These are phyloP conservation scores for Paguma larvata DNA, from an alignment of 2,797 vertebrate species.

Conservation along the genomic window DNA sequence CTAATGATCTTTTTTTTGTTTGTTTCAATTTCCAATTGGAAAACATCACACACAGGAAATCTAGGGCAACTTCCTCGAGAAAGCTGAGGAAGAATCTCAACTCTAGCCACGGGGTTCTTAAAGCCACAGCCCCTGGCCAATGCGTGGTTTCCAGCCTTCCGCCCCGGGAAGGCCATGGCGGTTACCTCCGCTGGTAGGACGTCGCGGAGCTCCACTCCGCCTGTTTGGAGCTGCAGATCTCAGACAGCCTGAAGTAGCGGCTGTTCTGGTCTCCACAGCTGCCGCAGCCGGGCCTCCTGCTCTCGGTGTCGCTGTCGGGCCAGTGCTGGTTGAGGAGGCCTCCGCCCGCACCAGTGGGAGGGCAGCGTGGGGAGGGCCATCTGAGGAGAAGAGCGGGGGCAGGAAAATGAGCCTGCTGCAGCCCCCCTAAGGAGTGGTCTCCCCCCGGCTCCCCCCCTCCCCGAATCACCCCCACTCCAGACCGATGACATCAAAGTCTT, in stretches of 20 bases:
- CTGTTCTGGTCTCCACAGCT: conserved; percentile 93
- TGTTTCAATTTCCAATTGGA: background rate
- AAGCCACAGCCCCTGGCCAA: background rate
- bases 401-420: background rate
- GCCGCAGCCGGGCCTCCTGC: conserved; percentile 90
- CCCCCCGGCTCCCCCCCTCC: too few species aligned
- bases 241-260: conserved; percentile 91
- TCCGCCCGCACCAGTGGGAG: conserved; percentile 84
- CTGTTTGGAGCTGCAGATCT: conserved; percentile 90
- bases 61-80: background rate
- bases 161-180: accelerated
- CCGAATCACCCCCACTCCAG: background rate
- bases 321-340: conserved; percentile 84
- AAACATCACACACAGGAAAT: background rate
- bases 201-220: conserved; percentile 92
- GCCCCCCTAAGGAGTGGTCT: background rate
- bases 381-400: background rate
- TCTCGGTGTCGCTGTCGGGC: conserved; percentile 90
- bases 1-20: background rate
- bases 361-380: conserved; percentile 94
- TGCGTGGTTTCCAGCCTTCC: background rate
- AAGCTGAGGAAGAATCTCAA: background rate
- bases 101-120: background rate
- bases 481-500: background rate
- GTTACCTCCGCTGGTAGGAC: conserved; percentile 91